Conservation (phyloP, 2,888 invertebrate genomes). For the Monopis laevigella region DNA sequence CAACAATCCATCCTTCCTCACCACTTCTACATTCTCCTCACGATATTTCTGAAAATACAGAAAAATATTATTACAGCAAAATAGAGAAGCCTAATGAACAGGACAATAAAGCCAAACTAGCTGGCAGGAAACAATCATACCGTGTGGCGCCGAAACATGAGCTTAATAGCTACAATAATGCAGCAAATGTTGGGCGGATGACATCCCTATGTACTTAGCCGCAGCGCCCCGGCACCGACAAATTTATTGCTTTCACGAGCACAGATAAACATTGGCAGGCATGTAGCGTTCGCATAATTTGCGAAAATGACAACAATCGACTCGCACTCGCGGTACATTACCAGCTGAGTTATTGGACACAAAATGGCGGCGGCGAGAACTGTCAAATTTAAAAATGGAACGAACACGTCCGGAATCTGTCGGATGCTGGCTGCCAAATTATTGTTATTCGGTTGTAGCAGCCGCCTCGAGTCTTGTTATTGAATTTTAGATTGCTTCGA, state of each 20-base stretch:
- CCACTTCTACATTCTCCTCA: conserved; percentile 79
- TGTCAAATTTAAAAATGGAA: conserved; percentile 66
- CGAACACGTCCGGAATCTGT: conserved; percentile 56
- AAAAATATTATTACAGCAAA: conserved; percentile 11
- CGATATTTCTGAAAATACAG: conserved; percentile 77
- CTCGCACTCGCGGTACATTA: conserved; percentile 55
- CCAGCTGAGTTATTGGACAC: conserved; percentile 31
- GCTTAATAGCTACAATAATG: conserved; percentile 8
- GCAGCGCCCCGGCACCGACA: conserved; percentile 25
- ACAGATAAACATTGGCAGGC: conserved; percentile 55
- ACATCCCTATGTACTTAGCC: conserved; percentile 10
- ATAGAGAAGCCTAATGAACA: neutral
- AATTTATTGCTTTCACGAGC: conserved; percentile 52
- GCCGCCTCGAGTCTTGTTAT: conserved; percentile 41
- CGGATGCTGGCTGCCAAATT: conserved; percentile 59
- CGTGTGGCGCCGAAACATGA: neutral
- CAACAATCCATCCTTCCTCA: conserved; percentile 84
- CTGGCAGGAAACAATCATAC: conserved; percentile 5
- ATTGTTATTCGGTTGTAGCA: conserved; percentile 56
- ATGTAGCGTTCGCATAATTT: conserved; percentile 55
- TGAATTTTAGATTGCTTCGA: conserved; percentile 52
- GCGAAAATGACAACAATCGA: conserved; percentile 60
- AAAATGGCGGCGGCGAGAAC: conserved; percentile 34
- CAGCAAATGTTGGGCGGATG: conserved; percentile 9
- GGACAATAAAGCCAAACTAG: conserved; percentile 3